These are phyloP conservation scores for Pectinophora gossypiella DNA, from an alignment of 1,140 invertebrate species.

Conservation along the genomic window DNA sequence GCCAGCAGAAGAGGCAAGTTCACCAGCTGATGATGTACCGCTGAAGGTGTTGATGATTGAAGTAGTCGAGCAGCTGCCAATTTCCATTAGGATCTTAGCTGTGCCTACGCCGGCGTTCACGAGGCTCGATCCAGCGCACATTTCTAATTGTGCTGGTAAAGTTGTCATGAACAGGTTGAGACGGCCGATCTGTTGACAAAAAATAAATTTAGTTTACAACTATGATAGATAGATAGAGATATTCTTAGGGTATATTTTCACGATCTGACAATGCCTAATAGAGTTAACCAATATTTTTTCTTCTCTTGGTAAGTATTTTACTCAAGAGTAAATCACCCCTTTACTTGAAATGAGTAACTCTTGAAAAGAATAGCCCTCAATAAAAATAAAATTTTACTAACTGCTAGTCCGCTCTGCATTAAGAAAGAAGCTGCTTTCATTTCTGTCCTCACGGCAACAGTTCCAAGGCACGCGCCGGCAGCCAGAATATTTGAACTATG, in stretches of 20 bases:
- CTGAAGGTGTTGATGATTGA: conserved; percentile 29
- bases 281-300: no score
- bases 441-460: conserved; percentile 37
- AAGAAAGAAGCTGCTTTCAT: conserved; percentile 32
- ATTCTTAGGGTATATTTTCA: no score
- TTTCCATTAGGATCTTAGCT: conserved; percentile 41
- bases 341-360: no score
- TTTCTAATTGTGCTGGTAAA: conserved; percentile 45
- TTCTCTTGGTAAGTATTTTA: no score
- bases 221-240: no score
- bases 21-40: conserved; percentile 9
- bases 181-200: conserved; percentile 39
- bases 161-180: conserved; percentile 46
- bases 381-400: conserved; percentile 17
- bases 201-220: not conserved
- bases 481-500: conserved; percentile 23
- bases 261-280: no score
- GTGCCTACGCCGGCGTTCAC: conserved; percentile 42
- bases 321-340: no score
- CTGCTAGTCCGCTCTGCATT: conserved; percentile 35
- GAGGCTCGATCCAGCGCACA: conserved; percentile 46
- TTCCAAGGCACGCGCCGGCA: conserved; percentile 35
- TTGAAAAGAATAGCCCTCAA: not conserved
- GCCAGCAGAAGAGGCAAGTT: not conserved
- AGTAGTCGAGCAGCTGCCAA: conserved; percentile 47